Conservation (phyloP, 2,888 invertebrate genomes). For the Drosophila vallismaia region DNA sequence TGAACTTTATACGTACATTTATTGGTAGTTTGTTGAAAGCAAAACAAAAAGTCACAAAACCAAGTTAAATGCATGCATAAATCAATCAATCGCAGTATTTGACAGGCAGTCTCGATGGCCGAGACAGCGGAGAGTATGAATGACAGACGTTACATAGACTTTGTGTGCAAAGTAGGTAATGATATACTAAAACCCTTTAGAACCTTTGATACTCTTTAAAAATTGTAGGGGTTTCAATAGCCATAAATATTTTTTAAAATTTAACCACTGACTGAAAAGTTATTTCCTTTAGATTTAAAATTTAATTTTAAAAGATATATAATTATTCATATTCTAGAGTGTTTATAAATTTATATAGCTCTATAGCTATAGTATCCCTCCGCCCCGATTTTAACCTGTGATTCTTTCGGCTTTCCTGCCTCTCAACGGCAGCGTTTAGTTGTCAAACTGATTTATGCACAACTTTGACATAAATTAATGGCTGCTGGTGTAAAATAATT, state of each 20-base stretch:
- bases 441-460: conserved; percentile 79
- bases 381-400: neutral
- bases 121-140: conserved; percentile 52
- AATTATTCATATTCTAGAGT: no score
- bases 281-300: no score
- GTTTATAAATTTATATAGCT: no score
- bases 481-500: conserved; percentile 59
- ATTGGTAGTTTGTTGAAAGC: conserved; percentile 25
- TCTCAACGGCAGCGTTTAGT: conserved; percentile 47
- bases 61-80: conserved; percentile 73
- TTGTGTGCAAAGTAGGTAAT: conserved; percentile 30
- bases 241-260: no score
- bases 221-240: no score
- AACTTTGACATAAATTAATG: conserved; percentile 68
- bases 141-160: conserved; percentile 59
- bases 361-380: neutral
- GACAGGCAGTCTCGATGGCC: conserved; percentile 48
- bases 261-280: no score
- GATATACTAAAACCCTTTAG: neutral
- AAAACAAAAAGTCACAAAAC: conserved; percentile 57
- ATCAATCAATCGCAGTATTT: conserved; percentile 70
- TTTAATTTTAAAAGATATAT: no score
- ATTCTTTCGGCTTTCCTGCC: conserved; percentile 1
- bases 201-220: neutral
- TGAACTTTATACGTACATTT: conserved; percentile 25